Evolutionary conservation across 2,113 vertebrate species (phyloP).

Genomic region (Tachysurus fulvidraco): DNA sequence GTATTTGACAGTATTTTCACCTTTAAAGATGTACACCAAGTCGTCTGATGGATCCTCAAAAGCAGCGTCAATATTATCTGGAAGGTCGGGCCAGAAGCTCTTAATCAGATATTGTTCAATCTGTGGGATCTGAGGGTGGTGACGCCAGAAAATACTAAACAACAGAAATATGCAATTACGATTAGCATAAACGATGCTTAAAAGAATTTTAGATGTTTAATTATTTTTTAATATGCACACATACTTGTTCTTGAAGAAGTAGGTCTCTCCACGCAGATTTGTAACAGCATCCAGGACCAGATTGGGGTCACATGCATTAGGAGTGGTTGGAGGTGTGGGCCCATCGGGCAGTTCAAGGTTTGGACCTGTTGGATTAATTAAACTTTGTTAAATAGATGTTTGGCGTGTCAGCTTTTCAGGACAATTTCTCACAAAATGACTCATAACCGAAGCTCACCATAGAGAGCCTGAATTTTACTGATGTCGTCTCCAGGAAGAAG

Average conservation of each 20-base stretch:
- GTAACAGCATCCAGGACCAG: conserved; percentile 82
- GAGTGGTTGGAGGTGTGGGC: conserved; percentile 70
- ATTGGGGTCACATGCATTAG: conserved; percentile 77
- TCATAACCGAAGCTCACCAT: conserved; percentile 74
- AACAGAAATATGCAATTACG: neutral
- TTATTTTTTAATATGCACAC: neutral
- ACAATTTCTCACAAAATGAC: neutral
- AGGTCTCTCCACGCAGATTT: conserved; percentile 80
- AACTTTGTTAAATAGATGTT: neutral
- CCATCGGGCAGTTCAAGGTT: conserved; percentile 47
- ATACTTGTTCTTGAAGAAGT: conserved; percentile 91
- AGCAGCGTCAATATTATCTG: conserved; percentile 82
- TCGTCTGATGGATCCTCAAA: conserved; percentile 62
- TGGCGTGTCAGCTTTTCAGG: neutral
- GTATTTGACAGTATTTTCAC: conserved; percentile 42
- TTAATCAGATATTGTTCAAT: conserved; percentile 77
- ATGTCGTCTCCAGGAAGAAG: conserved; percentile 84
- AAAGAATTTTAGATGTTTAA: neutral
- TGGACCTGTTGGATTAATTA: conserved; percentile 50
- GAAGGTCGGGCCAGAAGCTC: conserved; percentile 80
- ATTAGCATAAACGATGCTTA: neutral
- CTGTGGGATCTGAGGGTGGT: conserved; percentile 52
- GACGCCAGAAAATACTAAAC: conserved; percentile 84
- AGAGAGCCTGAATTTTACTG: conserved; percentile 87
- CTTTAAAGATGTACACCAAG: conserved; percentile 69